A percentile compares a stretch with the other conserved stretches of the same genome.
Evolutionary conservation across 2,113 vertebrate genomes (phyloP).

Genomic region (Callipepla californica): DNA sequence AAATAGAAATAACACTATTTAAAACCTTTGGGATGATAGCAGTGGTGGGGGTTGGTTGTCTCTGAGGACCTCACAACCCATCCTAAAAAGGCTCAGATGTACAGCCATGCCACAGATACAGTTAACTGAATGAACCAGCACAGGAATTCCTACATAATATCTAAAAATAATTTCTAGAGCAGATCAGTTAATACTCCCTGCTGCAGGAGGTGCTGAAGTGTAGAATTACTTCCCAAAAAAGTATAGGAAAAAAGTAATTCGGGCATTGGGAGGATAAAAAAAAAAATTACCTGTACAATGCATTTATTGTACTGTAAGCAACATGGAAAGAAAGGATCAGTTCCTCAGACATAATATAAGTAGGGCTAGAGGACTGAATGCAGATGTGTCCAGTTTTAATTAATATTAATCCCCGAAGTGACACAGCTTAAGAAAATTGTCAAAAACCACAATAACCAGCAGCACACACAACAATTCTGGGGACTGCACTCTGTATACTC

Average conservation of each 20-base stretch:
- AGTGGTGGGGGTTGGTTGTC: neutral
- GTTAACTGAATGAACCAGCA: neutral
- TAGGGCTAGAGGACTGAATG: neutral
- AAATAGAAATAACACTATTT: neutral
- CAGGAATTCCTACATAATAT: neutral
- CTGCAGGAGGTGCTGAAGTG: neutral
- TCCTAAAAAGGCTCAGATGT: neutral
- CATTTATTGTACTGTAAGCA: neutral
- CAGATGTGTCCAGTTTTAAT: neutral
- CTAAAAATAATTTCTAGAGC: neutral
- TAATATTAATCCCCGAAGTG: neutral
- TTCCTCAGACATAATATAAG: neutral
- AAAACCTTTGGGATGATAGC: neutral
- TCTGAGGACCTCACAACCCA: neutral
- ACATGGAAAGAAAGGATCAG: neutral
- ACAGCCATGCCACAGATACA: neutral
- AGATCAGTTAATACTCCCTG: neutral
- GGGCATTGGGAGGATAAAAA: neutral
- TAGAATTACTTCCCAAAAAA: neutral
- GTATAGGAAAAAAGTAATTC: neutral
- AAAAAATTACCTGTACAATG: neutral
- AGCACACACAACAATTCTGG: neutral
- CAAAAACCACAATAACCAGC: neutral
- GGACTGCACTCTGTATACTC: neutral
- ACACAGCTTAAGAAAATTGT: neutral